A percentile compares a stretch with the other conserved stretches of the same genome.
Evolutionary conservation across 2,797 vertebrate genomes (phyloP).

Genomic region (Ctenosaura bakeri): DNA sequence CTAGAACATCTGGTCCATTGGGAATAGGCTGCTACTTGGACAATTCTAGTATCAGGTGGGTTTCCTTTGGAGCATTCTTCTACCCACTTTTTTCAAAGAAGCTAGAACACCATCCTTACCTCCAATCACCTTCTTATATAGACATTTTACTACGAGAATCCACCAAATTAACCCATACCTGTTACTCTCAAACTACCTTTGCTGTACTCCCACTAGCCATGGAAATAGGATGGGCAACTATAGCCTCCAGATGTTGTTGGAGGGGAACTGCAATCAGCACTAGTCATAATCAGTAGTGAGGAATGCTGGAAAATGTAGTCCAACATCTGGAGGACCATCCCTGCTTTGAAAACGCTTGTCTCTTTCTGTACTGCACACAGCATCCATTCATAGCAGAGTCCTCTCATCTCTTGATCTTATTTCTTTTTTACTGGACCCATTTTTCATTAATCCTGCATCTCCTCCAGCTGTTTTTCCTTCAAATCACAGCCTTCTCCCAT

Average conservation of each 20-base stretch:
- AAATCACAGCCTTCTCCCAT: not conserved
- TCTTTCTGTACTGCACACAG: not conserved
- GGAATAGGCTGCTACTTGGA: not conserved
- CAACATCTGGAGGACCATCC: no score
- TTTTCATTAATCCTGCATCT: not conserved
- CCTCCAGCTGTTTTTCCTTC: not conserved
- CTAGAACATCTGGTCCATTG: not conserved
- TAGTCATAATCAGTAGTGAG: no score
- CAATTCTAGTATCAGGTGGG: not conserved
- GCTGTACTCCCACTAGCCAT: no score
- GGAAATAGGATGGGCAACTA: no score
- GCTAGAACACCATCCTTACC: not conserved
- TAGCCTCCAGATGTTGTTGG: no score
- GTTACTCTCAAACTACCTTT: not conserved
- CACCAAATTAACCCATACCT: not conserved
- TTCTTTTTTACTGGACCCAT: not conserved
- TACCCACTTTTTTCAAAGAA: not conserved
- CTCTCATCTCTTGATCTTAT: not conserved
- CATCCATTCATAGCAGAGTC: no score
- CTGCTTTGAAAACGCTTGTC: not conserved
- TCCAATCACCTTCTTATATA: not conserved
- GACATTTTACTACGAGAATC: no score
- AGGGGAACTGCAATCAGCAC: no score
- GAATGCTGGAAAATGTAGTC: no score
- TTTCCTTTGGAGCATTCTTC: not conserved